Percentiles rank a stretch among this genome's conserved stretches.
Conservation (phyloP, 2,888 invertebrate genomes). For the Morpho achilles region DNA sequence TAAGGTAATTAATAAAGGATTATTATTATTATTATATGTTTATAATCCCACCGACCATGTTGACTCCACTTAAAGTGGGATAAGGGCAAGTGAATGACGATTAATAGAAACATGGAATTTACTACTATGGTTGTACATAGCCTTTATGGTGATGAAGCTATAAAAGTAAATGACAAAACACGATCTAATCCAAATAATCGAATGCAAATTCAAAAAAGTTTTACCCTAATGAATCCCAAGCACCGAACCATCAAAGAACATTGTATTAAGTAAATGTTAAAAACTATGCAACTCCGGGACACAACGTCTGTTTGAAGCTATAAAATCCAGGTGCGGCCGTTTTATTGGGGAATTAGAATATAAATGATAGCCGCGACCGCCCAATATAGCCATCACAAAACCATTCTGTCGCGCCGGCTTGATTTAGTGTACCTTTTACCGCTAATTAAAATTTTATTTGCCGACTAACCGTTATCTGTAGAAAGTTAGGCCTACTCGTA, state of each 20-base stretch:
- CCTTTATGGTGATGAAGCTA: background rate
- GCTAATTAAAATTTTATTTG: background rate
- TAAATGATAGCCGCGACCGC: constrained; percentile 27
- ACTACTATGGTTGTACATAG: background rate
- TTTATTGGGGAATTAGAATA: constrained; percentile 35
- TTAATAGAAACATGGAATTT: background rate
- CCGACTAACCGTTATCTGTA: background rate
- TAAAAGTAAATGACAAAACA: background rate
- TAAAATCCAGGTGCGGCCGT: constrained; percentile 25
- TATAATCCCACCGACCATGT: too few relatives aligned
- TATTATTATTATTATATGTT: too few relatives aligned
- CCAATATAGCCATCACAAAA: background rate
- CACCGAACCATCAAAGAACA: too few relatives aligned
- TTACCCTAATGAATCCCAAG: too few relatives aligned
- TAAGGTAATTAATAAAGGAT: too few relatives aligned
- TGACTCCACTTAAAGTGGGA: too few relatives aligned
- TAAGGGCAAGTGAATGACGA: too few relatives aligned
- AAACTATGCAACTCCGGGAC: constrained; percentile 8
- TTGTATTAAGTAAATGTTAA: constrained; percentile 2
- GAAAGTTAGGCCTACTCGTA: background rate
- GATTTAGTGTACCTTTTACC: background rate
- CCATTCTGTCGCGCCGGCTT: background rate
- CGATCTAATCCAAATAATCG: background rate
- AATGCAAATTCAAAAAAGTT: background rate
- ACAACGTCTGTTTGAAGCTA: constrained; percentile 11